Base-by-base conservation (phyloP, 2,797 vertebrate genomes). In the Odontamblyopus lacepedii region DNA sequence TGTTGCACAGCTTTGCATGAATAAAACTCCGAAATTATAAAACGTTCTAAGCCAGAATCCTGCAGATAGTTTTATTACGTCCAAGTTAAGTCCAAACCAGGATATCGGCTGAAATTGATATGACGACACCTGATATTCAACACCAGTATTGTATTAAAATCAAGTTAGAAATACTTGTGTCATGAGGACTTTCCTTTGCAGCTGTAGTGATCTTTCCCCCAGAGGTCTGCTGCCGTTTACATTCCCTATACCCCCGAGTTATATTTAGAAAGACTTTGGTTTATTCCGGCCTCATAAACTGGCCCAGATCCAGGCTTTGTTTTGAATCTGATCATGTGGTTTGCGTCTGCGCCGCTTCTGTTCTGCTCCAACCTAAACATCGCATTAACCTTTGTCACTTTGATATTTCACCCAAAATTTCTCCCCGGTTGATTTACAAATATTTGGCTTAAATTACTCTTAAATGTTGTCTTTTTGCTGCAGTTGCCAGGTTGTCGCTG, bases 321-420 rank as follows among this genome's bases (percentile, higher is more conserved):
- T 63, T 38, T 35, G 61, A 38, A 67, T 41, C 44, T 32, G 56
- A 77, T 71, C 19, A 68, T 5, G 67, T 63, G 63, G 64, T 72
- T 48, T 15, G 68, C 1, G 16, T 70, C 72, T 75, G 67, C 32
- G 29, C 63, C 63, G 27, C 44, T 26, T 67, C 9, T 76, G 72
- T 79, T 77, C 63, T 75, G 74, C 57, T 16, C 50, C 66, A 85
- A 65, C 78, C 73, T 78, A 84, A 89, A 86, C 82, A 82, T 1
- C 0, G 23, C 68, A 83, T 81, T 83, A 84, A 81, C 75, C 71
- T 78, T 75, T 66, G 44, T 51, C 16, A 23, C 62, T 19, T 82
- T 72, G 76, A 76, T 73, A 78, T 75, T 70, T 76, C 60, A 56
- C 7, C 60, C 19, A 65, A 59, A 83, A 57, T 35, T 53, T 55